Base-by-base conservation (phyloP, 2,888 invertebrate species). In the Antheraea yamamai region DNA sequence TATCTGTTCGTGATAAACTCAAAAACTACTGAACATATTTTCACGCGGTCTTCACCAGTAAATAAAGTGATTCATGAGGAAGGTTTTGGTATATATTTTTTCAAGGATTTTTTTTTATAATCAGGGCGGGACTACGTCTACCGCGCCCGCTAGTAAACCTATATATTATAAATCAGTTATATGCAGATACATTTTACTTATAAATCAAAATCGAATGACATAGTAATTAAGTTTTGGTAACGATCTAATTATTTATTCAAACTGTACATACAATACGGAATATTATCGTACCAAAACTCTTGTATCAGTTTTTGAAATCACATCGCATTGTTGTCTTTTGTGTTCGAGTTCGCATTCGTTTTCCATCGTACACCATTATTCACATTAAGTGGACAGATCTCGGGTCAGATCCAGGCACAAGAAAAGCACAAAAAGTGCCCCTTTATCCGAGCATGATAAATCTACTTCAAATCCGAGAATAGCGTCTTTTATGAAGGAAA, bases 401-500 rank as follows among this genome's bases (percentile, higher is more conserved):
- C 93, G 95, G 95, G 95, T 95, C 95, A 95, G 94, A 93, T 92
- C 93, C 95, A 94, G 94, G 94, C 94, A 93, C 85, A 93, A 93
- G 94, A 94, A 94, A 94, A 95, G 94, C 94, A 94, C 95, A 95
- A 95, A 95, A 95, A 95, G 94, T 94, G 93, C 94, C 92, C 94
- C 93, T 95, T 95, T 95, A 95, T 95, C 94, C 95, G 92, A 94
- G 92, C 95, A 95, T 95, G 94, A 95, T 95, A 95, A 95, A 95
- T 95, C 94, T 95, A 94, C 95, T 95, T 95, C 95, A 95, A 95
- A 95, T 95, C 95, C 94, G 94, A 95, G 94, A 94, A 95, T 94
- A 94, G 92, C 95, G 92, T 94, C 95, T 94, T 94, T 94, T 95
- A 95, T 95, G 95, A 95, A 94, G 93, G 94, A 94, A 95, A 95